phyloP scores from a whole-genome alignment of 2,797 vertebrate species.

The Podarcis siculus region DNA sequence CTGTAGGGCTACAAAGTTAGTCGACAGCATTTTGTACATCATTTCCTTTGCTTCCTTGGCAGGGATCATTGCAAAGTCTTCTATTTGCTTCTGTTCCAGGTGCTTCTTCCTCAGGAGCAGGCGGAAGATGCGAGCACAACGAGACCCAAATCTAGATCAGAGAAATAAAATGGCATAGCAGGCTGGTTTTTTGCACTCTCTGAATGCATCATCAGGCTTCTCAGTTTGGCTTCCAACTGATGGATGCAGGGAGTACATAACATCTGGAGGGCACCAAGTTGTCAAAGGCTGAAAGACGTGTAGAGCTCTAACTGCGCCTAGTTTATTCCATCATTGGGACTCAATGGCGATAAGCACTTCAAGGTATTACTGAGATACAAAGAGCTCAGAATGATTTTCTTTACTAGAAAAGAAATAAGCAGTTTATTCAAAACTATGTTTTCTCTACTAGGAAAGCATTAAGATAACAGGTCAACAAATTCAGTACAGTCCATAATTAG shows the following conservation, averaged over 20 bases:
- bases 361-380: neutral
- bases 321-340: neutral
- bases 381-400: neutral
- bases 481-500: too few relatives aligned
- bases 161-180: neutral
- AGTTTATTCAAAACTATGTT: too few relatives aligned
- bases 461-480: too few relatives aligned
- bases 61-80: conserved; percentile 98
- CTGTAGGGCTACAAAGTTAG: conserved; percentile 91
- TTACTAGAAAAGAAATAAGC: too few relatives aligned
- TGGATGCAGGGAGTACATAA: too few relatives aligned
- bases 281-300: neutral
- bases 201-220: neutral
- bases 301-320: neutral
- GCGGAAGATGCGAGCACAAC: conserved; percentile 91
- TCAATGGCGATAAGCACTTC: neutral
- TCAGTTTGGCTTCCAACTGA: too few relatives aligned
- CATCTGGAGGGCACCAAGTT: neutral
- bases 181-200: too few relatives aligned
- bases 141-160: conserved; percentile 86
- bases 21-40: conserved; percentile 92
- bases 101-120: conserved; percentile 89
- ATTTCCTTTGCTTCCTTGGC: conserved; percentile 98
- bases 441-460: too few relatives aligned
- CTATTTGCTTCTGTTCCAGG: conserved; percentile 97